A percentile compares a stretch with the other conserved stretches of the same genome.
Evolutionary conservation across 2,888 invertebrate genomes (phyloP).

Genomic region (Limnephilus lunatus): DNA sequence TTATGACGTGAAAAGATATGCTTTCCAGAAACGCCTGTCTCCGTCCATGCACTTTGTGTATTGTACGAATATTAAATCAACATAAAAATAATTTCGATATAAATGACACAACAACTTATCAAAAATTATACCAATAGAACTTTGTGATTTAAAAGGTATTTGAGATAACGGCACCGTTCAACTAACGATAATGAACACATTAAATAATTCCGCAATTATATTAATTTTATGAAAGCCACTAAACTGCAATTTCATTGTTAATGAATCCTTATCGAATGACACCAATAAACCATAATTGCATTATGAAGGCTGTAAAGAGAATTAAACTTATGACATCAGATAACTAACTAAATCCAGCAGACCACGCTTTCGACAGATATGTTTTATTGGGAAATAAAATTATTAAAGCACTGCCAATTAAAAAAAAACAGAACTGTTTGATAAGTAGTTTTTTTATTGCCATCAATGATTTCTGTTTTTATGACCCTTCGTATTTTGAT

Average conservation of each 20-base stretch:
- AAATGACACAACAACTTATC: not conserved
- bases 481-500: not conserved
- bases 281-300: not conserved
- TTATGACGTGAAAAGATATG: too few relatives aligned
- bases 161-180: not conserved
- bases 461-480: not conserved
- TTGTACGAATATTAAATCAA: too few relatives aligned
- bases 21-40: too few relatives aligned
- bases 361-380: not conserved
- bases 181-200: not conserved
- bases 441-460: not conserved
- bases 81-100: too few relatives aligned
- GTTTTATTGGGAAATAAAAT: not conserved
- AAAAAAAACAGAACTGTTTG: not conserved
- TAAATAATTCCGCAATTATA: not conserved
- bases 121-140: not conserved
- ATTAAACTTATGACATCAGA: not conserved
- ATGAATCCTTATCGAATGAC: not conserved
- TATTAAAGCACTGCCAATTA: not conserved
- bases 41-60: too few relatives aligned
- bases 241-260: not conserved
- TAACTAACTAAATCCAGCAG: not conserved
- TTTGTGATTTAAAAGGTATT: not conserved
- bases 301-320: not conserved
- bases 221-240: not conserved